Evolutionary conservation across 2,888 invertebrate genomes (phyloP), one percentile per base, ranked within the genome.

Genomic region (Caenorhabditis sulstoni): DNA sequence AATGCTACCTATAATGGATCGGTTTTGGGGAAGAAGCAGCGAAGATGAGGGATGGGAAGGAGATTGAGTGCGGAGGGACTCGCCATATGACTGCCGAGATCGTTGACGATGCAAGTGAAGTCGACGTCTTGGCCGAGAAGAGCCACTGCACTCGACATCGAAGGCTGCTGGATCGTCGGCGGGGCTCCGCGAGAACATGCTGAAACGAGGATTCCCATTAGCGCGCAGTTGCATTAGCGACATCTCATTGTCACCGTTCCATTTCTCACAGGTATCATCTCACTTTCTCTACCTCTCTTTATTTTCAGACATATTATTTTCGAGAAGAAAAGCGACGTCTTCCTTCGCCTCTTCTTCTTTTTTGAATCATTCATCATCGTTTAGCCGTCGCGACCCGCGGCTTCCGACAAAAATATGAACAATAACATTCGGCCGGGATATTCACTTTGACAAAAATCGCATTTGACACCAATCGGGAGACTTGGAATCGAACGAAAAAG

Each of bases 21-120:
- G 73, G 65, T 73, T 65, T 58, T 50, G 37, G 12, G 16, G 45
- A 49, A 39, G 57, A 61, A 3, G 22, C 12, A n/a, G 7, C 12
- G 23, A 47, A 29, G 44, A 47, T 14, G 23, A 22, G 23, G 12
- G 23, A 12, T n/a, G 18, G 39, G 29, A 29, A 22, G 49, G 22
- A n/a, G n/a, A n/a, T n/a, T 20, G 16, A 50, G 16, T n/a, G n/a
- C n/a, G 29, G 23, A 29, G 18, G 3, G 12, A 82, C 89, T 68
- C 90, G 92, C 90, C 90, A 91, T 88, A 90, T 92, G 91, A 90
- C 91, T 85, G 90, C 91, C 91, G 89, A 92, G 90, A 90, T 92
- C 88, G 74, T 88, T 86, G 52, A 90, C 85, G 58, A 80, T 80
- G 65, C 90, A 90, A 14, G 82, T 82, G 67, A 90, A 90, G 53